These are phyloP conservation scores for Callinectes sapidus DNA, from an alignment of 2,888 invertebrate species.

Conservation along the genomic window DNA sequence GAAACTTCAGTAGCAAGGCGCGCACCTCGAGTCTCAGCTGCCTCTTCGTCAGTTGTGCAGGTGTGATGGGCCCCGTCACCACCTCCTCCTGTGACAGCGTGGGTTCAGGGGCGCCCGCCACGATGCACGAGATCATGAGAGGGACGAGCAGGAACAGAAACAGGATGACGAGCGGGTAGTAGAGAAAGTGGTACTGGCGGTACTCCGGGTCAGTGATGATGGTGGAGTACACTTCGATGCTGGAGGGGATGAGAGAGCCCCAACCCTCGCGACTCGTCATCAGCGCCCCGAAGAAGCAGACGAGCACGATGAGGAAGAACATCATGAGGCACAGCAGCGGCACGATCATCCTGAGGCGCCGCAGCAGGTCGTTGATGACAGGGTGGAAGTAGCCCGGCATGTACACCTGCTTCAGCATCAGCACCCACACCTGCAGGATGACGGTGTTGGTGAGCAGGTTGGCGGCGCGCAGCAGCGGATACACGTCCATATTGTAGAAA, in stretches of 20 bases:
- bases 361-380: neutral
- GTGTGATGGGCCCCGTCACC: neutral
- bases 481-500: slow-evolving; percentile 5
- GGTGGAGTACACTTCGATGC: neutral
- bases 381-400: neutral
- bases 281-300: neutral
- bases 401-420: neutral
- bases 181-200: neutral
- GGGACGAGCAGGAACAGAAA: slow-evolving; percentile 1
- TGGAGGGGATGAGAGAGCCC: neutral
- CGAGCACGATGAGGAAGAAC: neutral
- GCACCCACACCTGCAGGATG: neutral
- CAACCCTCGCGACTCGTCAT: neutral
- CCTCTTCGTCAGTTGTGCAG: neutral
- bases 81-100: neutral
- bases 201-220: neutral
- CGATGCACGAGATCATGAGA: neutral
- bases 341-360: neutral
- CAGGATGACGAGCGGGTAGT: neutral
- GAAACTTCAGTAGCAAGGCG: neutral
- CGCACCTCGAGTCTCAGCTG: neutral
- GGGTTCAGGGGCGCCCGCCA: neutral
- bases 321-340: neutral
- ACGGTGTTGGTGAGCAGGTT: neutral
- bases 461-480: neutral